Conservation (phyloP, 2,113 vertebrate genomes). For the Aleadryas rufinucha region DNA sequence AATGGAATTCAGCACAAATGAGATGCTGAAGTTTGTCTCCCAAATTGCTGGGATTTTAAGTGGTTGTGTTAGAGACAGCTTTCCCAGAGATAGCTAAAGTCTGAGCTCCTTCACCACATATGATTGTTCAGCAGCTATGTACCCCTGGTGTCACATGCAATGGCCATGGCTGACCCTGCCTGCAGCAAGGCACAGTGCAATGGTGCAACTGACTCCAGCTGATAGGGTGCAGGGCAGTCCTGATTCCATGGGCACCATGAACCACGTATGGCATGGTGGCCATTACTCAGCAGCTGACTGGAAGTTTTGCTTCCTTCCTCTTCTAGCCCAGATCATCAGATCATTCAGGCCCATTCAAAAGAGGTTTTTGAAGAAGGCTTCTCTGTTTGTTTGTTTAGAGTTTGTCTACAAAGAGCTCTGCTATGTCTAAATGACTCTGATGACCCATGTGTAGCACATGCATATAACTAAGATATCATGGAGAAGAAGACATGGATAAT, state of each 20-base stretch:
- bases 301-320: not conserved
- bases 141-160: not conserved
- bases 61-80: not conserved
- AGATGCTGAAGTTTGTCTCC: not conserved
- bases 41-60: not conserved
- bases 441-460: not conserved
- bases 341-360: not conserved
- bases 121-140: not conserved
- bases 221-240: not conserved
- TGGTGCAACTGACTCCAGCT: too few relatives aligned
- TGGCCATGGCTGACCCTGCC: not conserved
- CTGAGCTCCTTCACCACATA: not conserved
- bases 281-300: not conserved
- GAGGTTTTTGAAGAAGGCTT: not conserved
- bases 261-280: accelerated
- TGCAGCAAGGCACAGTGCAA: not conserved
- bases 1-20: not conserved
- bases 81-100: not conserved
- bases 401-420: not conserved
- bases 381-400: not conserved
- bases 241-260: not conserved
- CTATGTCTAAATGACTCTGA: not conserved
- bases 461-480: not conserved
- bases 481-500: not conserved
- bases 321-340: not conserved